Conservation (phyloP, 2,113 vertebrate species). For the Atractosteus spatula region DNA sequence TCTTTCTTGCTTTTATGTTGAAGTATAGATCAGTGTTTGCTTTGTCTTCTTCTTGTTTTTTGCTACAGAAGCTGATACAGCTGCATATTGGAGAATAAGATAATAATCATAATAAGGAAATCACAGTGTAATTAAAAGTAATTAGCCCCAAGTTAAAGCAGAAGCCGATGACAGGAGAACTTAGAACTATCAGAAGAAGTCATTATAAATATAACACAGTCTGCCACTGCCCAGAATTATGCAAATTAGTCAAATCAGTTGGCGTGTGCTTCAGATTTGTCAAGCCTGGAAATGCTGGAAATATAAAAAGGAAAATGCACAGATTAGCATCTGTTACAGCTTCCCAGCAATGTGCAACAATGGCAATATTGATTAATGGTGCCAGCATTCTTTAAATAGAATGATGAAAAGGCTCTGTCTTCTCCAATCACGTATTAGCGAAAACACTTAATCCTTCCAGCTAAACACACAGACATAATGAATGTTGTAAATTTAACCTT, state of each 20-base stretch:
- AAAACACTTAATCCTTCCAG: conserved; percentile 55
- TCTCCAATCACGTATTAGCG: conserved; percentile 47
- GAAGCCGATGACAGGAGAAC: conserved; percentile 4
- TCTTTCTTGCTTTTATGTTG: too few relatives aligned
- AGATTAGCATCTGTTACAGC: conserved; percentile 41
- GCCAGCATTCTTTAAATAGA: conserved; percentile 44
- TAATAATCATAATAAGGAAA: neutral
- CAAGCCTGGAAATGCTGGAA: neutral
- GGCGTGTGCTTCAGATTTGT: neutral
- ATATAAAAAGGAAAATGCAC: conserved; percentile 35
- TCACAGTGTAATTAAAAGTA: conserved; percentile 10
- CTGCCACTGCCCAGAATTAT: conserved; percentile 21
- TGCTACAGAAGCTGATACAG: neutral
- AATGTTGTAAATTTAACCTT: conserved; percentile 85
- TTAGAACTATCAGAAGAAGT: neutral
- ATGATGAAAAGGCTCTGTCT: conserved; percentile 64
- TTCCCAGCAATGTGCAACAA: conserved; percentile 40
- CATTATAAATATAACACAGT: conserved; percentile 22
- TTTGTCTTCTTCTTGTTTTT: too few relatives aligned
- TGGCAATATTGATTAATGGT: conserved; percentile 57
- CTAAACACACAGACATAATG: conserved; percentile 79
- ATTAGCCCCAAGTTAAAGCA: conserved; percentile 11
- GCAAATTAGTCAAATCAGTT: neutral
- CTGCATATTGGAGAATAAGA: conserved; percentile 5
- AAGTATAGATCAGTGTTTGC: too few relatives aligned